These are phyloP conservation scores for Onychomys leucogaster DNA, from an alignment of 2,797 vertebrate species.

Conservation along the genomic window DNA sequence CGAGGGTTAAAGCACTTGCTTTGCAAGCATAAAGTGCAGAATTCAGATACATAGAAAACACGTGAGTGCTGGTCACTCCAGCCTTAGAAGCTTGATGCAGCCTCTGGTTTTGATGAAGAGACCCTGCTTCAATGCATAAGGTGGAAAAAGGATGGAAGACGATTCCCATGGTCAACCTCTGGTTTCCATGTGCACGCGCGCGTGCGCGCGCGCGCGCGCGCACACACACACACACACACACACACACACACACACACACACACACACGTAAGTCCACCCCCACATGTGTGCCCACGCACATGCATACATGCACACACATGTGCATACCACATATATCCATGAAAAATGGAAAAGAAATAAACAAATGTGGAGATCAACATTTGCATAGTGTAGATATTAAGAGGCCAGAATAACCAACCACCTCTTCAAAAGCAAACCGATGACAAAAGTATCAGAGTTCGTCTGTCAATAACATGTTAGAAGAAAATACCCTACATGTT, in stretches of 20 bases:
- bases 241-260: rapidly evolving
- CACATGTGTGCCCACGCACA: neutral
- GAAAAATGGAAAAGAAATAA: neutral
- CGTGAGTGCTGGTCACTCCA: neutral
- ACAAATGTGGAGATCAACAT: neutral
- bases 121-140: neutral
- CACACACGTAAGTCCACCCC: neutral
- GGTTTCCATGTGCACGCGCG: neutral
- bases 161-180: neutral
- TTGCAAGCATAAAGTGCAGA: neutral
- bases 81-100: neutral
- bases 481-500: neutral
- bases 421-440: conserved; percentile 35
- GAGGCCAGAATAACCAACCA: neutral
- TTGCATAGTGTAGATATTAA: neutral
- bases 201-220: no score
- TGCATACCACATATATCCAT: neutral
- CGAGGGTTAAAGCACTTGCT: neutral
- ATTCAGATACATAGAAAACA: neutral
- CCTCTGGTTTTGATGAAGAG: neutral
- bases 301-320: neutral
- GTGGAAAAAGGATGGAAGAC: neutral
- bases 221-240: no score
- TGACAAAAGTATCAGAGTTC: conserved; percentile 1
- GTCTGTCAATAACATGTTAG: neutral